phyloP scores from a whole-genome alignment of 2,888 invertebrate genomes.

The Euphydryas editha region DNA sequence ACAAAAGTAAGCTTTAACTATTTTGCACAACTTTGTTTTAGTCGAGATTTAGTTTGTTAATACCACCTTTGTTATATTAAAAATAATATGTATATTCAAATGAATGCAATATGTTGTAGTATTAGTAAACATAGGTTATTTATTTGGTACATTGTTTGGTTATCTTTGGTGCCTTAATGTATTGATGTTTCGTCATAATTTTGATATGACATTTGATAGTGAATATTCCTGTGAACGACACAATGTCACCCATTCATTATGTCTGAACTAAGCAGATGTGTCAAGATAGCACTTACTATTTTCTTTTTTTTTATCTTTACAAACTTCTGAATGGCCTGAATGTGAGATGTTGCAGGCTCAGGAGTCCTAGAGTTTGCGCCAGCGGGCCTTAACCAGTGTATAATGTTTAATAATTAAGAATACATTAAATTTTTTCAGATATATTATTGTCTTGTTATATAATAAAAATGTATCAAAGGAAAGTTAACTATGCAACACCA shows the following conservation, averaged over 20 bases:
- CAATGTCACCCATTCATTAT: conserved; percentile 36
- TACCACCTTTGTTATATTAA: conserved; percentile 28
- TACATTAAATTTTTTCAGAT: conserved; percentile 83
- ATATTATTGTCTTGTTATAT: conserved; percentile 84
- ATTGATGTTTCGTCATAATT: conserved; percentile 40
- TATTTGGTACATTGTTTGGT: conserved; percentile 37
- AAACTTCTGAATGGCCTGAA: conserved; percentile 69
- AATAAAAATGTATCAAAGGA: conserved; percentile 80
- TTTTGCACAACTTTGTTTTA: conserved; percentile 40
- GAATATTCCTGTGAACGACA: conserved; percentile 18
- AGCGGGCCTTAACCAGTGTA: conserved; percentile 77
- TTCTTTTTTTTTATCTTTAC: conserved; percentile 50
- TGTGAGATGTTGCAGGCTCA: conserved; percentile 61
- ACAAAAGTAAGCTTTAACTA: conserved; percentile 37
- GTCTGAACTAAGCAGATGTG: conserved; percentile 69
- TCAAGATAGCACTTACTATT: conserved; percentile 61
- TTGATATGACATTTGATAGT: conserved; percentile 36
- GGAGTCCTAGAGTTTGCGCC: conserved; percentile 65
- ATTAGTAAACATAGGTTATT: conserved; percentile 25
- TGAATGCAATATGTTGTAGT: conserved; percentile 22
- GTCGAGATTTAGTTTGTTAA: conserved; percentile 33
- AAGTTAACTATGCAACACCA: conserved; percentile 68
- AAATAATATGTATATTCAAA: conserved; percentile 11
- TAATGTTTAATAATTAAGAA: conserved; percentile 81
- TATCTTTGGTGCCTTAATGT: conserved; percentile 39